phyloP scores from a whole-genome alignment of 2,888 invertebrate species.

The Apantesis nais region DNA sequence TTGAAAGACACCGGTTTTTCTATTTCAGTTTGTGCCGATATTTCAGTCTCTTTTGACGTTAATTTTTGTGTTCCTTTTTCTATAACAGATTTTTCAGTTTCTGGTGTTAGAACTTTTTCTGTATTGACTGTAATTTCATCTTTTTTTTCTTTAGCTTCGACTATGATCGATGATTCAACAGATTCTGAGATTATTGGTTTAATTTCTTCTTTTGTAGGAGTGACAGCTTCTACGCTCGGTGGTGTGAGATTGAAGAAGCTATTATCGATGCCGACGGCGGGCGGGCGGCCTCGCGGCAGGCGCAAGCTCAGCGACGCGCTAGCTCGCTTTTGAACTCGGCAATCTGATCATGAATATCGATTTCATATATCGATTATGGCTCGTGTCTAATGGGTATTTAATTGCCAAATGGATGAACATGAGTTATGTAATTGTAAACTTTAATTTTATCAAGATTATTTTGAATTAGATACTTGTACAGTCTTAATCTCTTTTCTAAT shows the following conservation, averaged over 20 bases:
- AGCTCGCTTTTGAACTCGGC: conserved; percentile 79
- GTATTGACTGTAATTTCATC: background rate
- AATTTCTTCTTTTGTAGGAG: conserved; percentile 64
- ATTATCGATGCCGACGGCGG: conserved; percentile 71
- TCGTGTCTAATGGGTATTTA: conserved; percentile 50
- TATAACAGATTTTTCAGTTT: conserved; percentile 17
- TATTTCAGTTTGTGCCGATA: background rate
- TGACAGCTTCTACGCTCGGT: conserved; percentile 77
- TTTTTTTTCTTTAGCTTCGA: conserved; percentile 34
- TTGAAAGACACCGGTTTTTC: background rate
- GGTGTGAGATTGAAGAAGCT: conserved; percentile 79
- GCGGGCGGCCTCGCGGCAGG: conserved; percentile 76
- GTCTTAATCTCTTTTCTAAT: conserved; percentile 1
- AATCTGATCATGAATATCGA: conserved; percentile 73
- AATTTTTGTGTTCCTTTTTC: background rate
- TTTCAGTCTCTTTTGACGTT: background rate
- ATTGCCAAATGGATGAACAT: background rate
- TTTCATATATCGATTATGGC: conserved; percentile 40
- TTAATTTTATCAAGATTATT: background rate
- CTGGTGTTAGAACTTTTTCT: background rate
- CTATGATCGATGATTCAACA: conserved; percentile 50
- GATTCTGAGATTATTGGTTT: conserved; percentile 47
- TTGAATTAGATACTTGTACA: background rate
- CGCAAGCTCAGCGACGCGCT: conserved; percentile 77
- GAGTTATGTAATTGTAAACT: background rate